phyloP scores from a whole-genome alignment of 2,888 invertebrate species.

The Macrophya alboannulata region DNA sequence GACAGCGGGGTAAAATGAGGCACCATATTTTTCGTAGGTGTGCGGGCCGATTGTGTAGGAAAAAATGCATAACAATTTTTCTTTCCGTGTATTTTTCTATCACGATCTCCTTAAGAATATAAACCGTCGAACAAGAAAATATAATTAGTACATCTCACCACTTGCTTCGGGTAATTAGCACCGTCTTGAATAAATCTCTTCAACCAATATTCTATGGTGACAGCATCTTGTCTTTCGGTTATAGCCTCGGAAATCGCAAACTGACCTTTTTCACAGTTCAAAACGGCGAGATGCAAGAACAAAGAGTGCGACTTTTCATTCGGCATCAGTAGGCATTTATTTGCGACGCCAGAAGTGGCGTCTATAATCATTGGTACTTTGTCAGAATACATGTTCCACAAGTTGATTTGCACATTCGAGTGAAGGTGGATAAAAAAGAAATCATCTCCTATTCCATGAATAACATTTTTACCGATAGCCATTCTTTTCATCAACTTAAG shows the following conservation, averaged over 20 bases:
- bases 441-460: slow-evolving; percentile 22
- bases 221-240: slow-evolving; percentile 22
- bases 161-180: slow-evolving; percentile 25
- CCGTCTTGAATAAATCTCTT: slow-evolving; percentile 8
- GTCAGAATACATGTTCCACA: slow-evolving; percentile 28
- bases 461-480: slow-evolving; percentile 24
- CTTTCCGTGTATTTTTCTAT: too few species aligned
- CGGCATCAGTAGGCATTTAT: not conserved
- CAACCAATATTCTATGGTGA: slow-evolving; percentile 13
- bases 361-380: slow-evolving; percentile 28
- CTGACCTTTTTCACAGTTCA: slow-evolving; percentile 13
- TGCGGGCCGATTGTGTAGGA: too few species aligned
- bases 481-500: slow-evolving; percentile 29
- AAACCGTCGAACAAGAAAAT: not conserved
- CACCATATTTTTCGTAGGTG: too few species aligned
- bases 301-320: slow-evolving; percentile 28
- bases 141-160: not conserved
- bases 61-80: too few species aligned
- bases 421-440: slow-evolving; percentile 7
- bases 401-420: not conserved
- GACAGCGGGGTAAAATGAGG: too few species aligned
- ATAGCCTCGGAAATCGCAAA: slow-evolving; percentile 18
- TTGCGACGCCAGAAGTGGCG: slow-evolving; percentile 14
- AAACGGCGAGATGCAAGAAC: not conserved
- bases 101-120: too few species aligned